Base-by-base conservation (phyloP, 2,113 vertebrate genomes). In the Nothobranchius furzeri region DNA sequence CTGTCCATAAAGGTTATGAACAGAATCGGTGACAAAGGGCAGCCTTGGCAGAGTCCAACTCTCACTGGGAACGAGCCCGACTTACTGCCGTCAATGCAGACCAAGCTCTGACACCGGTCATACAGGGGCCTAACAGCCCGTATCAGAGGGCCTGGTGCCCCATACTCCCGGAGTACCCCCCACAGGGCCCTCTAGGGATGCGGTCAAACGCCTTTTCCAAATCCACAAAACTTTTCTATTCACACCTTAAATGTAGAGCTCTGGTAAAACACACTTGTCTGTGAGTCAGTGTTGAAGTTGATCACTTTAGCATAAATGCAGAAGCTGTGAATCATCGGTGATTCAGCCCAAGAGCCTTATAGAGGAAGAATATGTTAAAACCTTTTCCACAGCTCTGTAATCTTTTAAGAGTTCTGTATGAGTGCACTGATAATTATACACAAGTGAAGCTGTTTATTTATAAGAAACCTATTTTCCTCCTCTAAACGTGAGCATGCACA, bases 271-370 rank as follows among this genome's bases (percentile, higher is more conserved):
- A 52, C 68, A 40, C 55, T 67, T 12, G 24, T 45, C 54, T 2
- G 17, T 67, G 0, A 48, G 49, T 62, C 25, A 2, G 36, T 56
- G 52, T 68, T 53, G 6, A 51, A 60, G 46, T 49, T 47, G 7
- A 73, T 85, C 52, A 62, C 78, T 77, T 72, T 46, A 60, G 50
- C 70, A 45, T 66, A 73, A 74, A 61, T n/a, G 53, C 40, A 69
- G 43, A 61, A 17, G 30, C 66, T 78, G 47, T 68, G 62, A 75
- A 50, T 73, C 77, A 71, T 60, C 12, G 45, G 37, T 40, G 73
- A 54, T 60, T 79, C 47, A 68, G 51, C 47, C 25, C 67, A 60
- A 64, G 20, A 72, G 35, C 24, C 37, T 73, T 55, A 64, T 40
- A 24, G 25, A 63, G 54, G n/a, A 47, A n/a, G 6, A 5, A 59